Percentiles rank a stretch among this genome's conserved stretches.
Evolutionary conservation across 2,888 invertebrate genomes (phyloP).

Genomic region (Itoplectis maculator): DNA sequence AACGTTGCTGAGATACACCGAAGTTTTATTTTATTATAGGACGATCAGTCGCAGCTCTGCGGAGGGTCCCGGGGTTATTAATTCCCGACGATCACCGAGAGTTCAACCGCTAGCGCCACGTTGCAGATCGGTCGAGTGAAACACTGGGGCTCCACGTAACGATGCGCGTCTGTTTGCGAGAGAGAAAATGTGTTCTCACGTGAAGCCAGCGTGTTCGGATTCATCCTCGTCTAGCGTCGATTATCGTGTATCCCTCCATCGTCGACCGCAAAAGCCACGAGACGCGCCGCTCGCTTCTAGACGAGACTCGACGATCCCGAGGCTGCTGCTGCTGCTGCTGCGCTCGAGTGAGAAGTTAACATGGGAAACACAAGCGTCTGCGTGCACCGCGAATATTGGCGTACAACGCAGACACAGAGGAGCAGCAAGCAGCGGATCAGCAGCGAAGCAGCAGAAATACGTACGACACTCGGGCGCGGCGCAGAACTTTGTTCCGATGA

Average conservation of each 20-base stretch:
- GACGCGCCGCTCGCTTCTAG: constrained; percentile 13
- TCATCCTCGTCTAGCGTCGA: constrained; percentile 42
- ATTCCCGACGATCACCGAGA: no score
- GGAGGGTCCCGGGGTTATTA: no score
- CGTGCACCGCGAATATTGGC: no score
- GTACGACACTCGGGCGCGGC: not conserved
- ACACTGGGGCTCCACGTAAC: not conserved
- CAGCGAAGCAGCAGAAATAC: not conserved
- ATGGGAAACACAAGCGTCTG: not conserved
- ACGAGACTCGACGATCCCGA: constrained; percentile 1
- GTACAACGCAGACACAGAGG: not conserved
- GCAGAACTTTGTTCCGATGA: constrained; percentile 62
- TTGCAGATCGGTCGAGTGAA: no score
- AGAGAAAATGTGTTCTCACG: constrained; percentile 16
- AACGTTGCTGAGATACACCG: no score
- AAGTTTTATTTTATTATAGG: no score
- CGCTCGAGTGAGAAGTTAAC: constrained; percentile 39
- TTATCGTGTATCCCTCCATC: constrained; percentile 28
- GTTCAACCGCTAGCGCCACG: no score
- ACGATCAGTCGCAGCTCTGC: no score
- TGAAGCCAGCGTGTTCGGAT: constrained; percentile 31
- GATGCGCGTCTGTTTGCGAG: not conserved
- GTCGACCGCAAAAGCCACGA: constrained; percentile 13
- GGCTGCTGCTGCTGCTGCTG: constrained; percentile 29
- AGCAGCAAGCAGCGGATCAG: not conserved